Base-by-base conservation (phyloP, 1,140 invertebrate genomes). In the Nomia melanderi region DNA sequence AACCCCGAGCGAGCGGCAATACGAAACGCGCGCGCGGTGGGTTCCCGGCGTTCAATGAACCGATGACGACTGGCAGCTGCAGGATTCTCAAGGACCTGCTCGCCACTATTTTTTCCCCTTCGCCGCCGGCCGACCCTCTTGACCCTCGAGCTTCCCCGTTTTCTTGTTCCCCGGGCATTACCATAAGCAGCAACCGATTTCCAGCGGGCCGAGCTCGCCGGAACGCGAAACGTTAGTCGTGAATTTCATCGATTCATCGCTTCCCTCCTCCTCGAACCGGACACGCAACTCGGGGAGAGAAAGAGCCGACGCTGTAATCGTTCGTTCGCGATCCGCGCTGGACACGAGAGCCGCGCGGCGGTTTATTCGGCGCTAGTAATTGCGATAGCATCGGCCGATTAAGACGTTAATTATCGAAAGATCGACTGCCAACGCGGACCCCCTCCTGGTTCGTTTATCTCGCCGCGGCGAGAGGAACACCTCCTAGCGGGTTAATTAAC, bases 321-420 rank as follows among this genome's bases (percentile, higher is more conserved):
- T 17, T 23, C 12, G 14, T 14, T 71, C 57, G 20, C 59, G 31
- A 81, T 78, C 81, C 64, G 74, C 25, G 23, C 62, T 25, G 2
- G 33, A 47, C 27, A n/a, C n/a, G n/a, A n/a, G n/a, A n/a, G 69
- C 29, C 56, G 33, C 64, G 27, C n/a, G 33, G 20, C 7, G 27
- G 50, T 60, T 70, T 66, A 41, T 73, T 62, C 63, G 81, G 71
- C 25, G 66, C n/a, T 78, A 27, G 29, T 29, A 78, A 83, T 84
- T 41, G 67, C 77, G 67, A 77, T 65, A 67, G 27, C 56, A 79
- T 72, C 67, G 65, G n/a, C 25, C 77, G 83, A 85, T 85, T 85
- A 77, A 85, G 78, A 85, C 75, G 71, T 85, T 76, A 85, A 84
- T 84, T 84, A 81, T 83, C 81, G 64, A 75, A 81, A 74, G 70